Percentiles rank a stretch among this genome's conserved stretches.
Conservation (phyloP, 2,797 vertebrate genomes). For the Poecilia velifera region DNA sequence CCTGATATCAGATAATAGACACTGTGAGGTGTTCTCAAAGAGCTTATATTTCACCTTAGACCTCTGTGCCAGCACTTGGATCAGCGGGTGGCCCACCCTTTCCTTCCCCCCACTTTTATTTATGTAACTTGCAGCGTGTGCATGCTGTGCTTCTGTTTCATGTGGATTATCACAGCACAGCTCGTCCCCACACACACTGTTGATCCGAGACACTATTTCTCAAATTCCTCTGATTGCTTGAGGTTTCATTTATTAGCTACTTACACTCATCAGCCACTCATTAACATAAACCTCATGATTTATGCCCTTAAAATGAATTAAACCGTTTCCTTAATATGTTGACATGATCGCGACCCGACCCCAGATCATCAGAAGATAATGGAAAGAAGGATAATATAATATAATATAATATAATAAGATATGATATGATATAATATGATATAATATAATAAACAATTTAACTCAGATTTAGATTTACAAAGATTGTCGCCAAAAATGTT, state of each 20-base stretch:
- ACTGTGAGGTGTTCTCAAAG: constrained; percentile 53
- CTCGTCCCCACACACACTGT: constrained; percentile 42
- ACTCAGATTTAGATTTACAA: not conserved
- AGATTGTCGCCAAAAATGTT: too few species aligned
- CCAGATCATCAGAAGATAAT: too few species aligned
- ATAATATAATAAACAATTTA: too few species aligned
- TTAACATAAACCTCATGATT: not conserved
- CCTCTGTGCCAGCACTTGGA: constrained; percentile 40
- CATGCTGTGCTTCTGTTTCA: constrained; percentile 71
- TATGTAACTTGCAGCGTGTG: constrained; percentile 53
- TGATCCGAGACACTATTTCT: constrained; percentile 50
- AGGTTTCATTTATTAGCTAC: constrained; percentile 22
- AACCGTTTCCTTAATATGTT: not conserved
- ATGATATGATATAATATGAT: not conserved
- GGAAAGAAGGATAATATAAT: too few species aligned
- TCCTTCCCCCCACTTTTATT: constrained; percentile 25
- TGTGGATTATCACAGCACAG: constrained; percentile 78
- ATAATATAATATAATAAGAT: too few species aligned
- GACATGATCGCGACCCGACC: too few species aligned
- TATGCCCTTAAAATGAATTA: not conserved
- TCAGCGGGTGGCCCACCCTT: constrained; percentile 20
- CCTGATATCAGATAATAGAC: constrained; percentile 72
- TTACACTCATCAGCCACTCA: not conserved
- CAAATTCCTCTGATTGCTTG: constrained; percentile 58
- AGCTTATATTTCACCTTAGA: constrained; percentile 33